Evolutionary conservation across 2,888 invertebrate genomes (phyloP).

Genomic region (Ectropis crepuscularia): DNA sequence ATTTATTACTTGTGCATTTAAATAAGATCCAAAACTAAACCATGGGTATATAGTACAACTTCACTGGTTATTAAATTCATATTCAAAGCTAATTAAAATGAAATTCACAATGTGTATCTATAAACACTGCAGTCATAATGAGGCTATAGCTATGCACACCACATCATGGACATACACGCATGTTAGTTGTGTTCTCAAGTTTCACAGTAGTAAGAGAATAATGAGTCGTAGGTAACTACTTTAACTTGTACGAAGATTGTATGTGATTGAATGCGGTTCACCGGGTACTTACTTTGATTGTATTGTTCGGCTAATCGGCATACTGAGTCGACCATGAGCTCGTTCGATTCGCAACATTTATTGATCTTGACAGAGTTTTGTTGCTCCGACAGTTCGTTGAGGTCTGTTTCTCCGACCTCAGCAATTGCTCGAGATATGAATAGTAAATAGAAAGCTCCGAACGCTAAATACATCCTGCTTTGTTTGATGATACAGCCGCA

Average conservation of each 20-base stretch:
- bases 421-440: slow-evolving; percentile 48
- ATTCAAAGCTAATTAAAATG: too few relatives aligned
- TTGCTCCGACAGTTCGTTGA: slow-evolving; percentile 78
- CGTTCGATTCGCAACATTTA: slow-evolving; percentile 91
- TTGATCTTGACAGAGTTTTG: slow-evolving; percentile 86
- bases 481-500: slow-evolving; percentile 24
- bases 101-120: too few relatives aligned
- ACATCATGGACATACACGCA: not conserved
- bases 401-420: slow-evolving; percentile 67
- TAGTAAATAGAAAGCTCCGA: slow-evolving; percentile 69
- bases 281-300: slow-evolving; percentile 80
- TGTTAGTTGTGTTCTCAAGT: slow-evolving; percentile 23
- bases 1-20: too few relatives aligned
- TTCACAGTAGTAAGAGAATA: slow-evolving; percentile 23
- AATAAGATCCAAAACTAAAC: too few relatives aligned
- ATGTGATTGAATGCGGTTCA: slow-evolving; percentile 22
- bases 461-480: slow-evolving; percentile 55
- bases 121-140: slow-evolving; percentile 7
- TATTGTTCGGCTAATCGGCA: slow-evolving; percentile 87
- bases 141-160: not conserved
- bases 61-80: too few relatives aligned
- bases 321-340: slow-evolving; percentile 87
- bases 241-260: slow-evolving; percentile 16
- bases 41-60: too few relatives aligned
- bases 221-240: slow-evolving; percentile 3